phyloP scores from a whole-genome alignment of 2,888 invertebrate genomes.

The Nomada ruficornis region DNA sequence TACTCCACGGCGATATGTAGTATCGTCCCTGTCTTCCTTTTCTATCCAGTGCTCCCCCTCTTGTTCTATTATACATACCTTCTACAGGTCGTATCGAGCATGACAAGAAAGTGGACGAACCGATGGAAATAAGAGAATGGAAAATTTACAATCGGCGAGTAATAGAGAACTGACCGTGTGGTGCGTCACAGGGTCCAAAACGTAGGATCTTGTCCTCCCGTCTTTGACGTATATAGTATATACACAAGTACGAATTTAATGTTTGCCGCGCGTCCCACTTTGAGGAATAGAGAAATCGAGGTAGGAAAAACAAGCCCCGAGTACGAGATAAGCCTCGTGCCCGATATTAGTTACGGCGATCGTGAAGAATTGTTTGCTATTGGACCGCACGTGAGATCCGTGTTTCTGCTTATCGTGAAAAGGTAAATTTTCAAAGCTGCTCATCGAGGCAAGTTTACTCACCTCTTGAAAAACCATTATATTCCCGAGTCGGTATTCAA shows the following conservation, averaged over 20 bases:
- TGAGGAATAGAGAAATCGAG: constrained; percentile 42
- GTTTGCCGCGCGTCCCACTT: constrained; percentile 56
- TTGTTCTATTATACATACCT: not conserved
- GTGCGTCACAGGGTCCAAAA: not conserved
- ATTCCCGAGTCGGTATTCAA: not conserved
- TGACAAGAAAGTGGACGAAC: constrained; percentile 17
- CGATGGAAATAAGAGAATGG: constrained; percentile 60
- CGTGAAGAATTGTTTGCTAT: constrained; percentile 25
- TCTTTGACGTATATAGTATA: not conserved
- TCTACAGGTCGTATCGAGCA: not conserved
- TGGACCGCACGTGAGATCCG: not conserved
- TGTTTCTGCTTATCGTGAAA: constrained; percentile 33
- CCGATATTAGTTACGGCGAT: constrained; percentile 24
- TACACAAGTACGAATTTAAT: constrained; percentile 54
- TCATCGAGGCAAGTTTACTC: constrained; percentile 29
- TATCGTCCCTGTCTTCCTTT: constrained; percentile 10
- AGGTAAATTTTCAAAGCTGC: constrained; percentile 32
- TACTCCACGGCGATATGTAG: too few relatives aligned
- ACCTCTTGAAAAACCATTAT: constrained; percentile 25
- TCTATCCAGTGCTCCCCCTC: not conserved
- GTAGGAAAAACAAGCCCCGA: constrained; percentile 34
- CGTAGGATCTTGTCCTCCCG: constrained; percentile 42
- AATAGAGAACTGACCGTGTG: not conserved
- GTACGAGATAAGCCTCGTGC: constrained; percentile 41
- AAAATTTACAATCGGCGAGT: constrained; percentile 59